phyloP scores from a whole-genome alignment of 2,797 vertebrate species.

The Dermochelys coriacea region DNA sequence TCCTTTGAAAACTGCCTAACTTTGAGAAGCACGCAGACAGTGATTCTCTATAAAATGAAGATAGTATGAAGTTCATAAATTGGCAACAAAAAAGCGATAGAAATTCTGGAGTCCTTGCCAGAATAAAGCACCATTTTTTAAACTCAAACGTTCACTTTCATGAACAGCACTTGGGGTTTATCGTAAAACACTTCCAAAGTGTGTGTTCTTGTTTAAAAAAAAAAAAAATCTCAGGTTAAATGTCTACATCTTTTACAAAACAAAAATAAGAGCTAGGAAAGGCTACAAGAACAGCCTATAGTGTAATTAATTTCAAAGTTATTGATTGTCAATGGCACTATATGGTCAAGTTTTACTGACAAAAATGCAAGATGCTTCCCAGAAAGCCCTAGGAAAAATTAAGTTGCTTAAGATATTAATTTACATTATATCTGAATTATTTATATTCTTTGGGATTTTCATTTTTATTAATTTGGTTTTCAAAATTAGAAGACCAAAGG shows the following conservation, averaged over 20 bases:
- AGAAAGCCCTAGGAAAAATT: not conserved
- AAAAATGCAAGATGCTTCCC: not conserved
- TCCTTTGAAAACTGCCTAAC: not conserved
- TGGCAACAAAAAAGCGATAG: not conserved
- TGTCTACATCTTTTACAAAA: no score
- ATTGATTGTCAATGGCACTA: not conserved
- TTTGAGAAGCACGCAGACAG: not conserved
- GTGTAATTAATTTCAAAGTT: not conserved
- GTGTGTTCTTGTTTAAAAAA: not conserved
- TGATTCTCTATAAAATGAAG: not conserved
- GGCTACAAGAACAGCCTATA: not conserved
- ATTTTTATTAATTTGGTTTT: not conserved
- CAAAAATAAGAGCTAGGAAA: not conserved
- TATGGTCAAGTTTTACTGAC: not conserved
- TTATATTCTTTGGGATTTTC: not conserved
- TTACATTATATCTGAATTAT: not conserved
- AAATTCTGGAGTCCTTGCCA: slow-evolving; percentile 1
- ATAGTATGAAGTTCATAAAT: not conserved
- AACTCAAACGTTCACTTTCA: not conserved
- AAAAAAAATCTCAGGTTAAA: not conserved
- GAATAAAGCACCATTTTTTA: not conserved
- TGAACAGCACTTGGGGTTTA: not conserved
- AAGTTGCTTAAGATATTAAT: not conserved
- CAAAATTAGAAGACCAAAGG: not conserved
- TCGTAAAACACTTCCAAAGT: not conserved